Evolutionary conservation across 2,797 vertebrate species (phyloP).

Genomic region (Halcyon badia): DNA sequence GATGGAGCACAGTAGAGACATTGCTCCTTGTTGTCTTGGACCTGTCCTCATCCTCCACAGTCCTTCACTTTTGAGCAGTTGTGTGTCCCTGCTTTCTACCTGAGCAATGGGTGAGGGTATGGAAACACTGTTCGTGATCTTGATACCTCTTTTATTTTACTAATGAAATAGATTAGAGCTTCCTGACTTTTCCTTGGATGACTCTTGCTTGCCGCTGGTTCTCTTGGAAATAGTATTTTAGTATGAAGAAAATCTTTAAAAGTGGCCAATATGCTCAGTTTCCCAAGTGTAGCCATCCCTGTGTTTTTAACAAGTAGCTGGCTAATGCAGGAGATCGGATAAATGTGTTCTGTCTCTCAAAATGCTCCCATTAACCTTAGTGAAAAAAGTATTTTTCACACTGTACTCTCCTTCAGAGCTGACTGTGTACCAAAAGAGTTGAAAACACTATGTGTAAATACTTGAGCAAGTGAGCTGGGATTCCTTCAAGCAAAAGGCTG

Average conservation of each 20-base stretch:
- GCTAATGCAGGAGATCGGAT: neutral
- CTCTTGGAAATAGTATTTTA: neutral
- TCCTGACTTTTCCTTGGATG: neutral
- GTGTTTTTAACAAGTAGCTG: neutral
- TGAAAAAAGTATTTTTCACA: neutral
- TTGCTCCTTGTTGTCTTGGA: neutral
- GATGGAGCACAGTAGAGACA: fast-evolving
- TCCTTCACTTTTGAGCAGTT: neutral
- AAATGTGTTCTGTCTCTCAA: neutral
- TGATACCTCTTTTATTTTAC: neutral
- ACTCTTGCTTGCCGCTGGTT: neutral
- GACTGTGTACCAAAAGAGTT: neutral
- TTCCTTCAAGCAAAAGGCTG: neutral
- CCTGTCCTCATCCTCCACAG: neutral
- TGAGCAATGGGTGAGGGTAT: neutral
- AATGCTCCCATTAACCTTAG: neutral
- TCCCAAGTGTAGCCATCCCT: neutral
- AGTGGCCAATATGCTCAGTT: neutral
- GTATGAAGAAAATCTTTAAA: neutral
- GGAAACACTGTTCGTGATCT: neutral
- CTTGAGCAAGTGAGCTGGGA: neutral
- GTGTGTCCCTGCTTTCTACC: neutral
- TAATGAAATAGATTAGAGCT: neutral
- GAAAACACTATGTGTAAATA: neutral
- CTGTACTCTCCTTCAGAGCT: neutral